Evolutionary conservation across 2,113 vertebrate genomes (phyloP).

Genomic region (Lamprotornis superbus): DNA sequence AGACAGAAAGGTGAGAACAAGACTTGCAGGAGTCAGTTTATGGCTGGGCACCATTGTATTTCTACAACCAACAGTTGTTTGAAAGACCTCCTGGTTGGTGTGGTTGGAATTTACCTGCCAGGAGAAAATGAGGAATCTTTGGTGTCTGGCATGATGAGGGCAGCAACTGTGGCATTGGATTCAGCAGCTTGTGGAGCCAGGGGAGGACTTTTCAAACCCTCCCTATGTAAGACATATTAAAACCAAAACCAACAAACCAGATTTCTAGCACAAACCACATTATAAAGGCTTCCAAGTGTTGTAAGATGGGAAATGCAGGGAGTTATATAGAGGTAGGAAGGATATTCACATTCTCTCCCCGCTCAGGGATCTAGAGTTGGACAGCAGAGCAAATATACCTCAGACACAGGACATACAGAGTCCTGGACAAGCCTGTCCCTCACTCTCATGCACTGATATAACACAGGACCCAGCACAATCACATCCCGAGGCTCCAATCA

Average conservation of each 20-base stretch:
- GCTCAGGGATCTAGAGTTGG: neutral
- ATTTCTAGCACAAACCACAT: neutral
- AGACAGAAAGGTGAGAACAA: neutral
- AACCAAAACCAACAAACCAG: neutral
- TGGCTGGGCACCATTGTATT: neutral
- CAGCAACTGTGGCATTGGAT: neutral
- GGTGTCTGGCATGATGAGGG: neutral
- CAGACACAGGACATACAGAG: neutral
- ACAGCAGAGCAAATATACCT: neutral
- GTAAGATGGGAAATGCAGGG: neutral
- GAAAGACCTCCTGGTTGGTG: neutral
- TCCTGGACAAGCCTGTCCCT: neutral
- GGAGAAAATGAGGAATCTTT: neutral
- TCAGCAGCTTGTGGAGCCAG: neutral
- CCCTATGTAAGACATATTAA: neutral
- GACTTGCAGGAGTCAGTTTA: neutral
- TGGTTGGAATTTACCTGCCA: neutral
- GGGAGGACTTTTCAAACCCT: neutral
- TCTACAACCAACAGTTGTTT: neutral
- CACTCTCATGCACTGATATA: neutral
- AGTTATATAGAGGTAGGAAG: neutral
- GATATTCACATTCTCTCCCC: neutral
- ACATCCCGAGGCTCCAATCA: neutral
- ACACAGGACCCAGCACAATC: neutral
- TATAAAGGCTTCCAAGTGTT: neutral